Conservation (phyloP, 2,888 invertebrate species). For the Megaustenia siamemsis region DNA sequence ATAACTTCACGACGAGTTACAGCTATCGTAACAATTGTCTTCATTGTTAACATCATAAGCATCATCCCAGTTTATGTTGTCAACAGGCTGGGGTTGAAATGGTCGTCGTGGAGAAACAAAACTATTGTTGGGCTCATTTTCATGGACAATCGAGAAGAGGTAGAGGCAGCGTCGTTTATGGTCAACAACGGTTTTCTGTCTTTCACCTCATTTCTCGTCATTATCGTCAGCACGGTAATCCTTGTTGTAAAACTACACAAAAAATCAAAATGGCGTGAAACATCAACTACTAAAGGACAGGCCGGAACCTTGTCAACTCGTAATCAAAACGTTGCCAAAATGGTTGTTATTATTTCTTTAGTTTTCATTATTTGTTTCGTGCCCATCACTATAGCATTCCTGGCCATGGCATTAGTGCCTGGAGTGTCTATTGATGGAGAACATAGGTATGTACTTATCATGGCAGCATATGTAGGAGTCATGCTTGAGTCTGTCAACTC, state of each 20-base stretch:
- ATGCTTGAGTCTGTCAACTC: background rate
- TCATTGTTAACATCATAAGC: background rate
- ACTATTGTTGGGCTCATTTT: background rate
- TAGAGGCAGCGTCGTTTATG: background rate
- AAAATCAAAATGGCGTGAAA: background rate
- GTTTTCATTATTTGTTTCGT: slow-evolving; percentile 1
- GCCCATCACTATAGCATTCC: background rate
- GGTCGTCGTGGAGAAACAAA: background rate
- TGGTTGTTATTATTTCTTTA: slow-evolving; percentile 15
- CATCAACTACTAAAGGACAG: background rate
- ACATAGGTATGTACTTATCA: background rate
- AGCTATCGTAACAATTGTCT: background rate
- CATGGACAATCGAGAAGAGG: background rate
- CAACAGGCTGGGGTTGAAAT: background rate
- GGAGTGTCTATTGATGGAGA: no score
- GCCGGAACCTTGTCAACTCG: background rate
- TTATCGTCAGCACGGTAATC: background rate
- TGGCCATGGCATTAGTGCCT: slow-evolving; percentile 1
- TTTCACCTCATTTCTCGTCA: background rate
- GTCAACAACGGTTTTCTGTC: background rate
- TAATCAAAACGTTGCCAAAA: background rate
- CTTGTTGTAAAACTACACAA: background rate
- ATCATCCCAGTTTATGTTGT: background rate
- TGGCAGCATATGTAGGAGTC: background rate
- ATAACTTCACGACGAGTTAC: background rate